Base-by-base conservation (phyloP, 2,888 invertebrate genomes). In the Acleris emargana region DNA sequence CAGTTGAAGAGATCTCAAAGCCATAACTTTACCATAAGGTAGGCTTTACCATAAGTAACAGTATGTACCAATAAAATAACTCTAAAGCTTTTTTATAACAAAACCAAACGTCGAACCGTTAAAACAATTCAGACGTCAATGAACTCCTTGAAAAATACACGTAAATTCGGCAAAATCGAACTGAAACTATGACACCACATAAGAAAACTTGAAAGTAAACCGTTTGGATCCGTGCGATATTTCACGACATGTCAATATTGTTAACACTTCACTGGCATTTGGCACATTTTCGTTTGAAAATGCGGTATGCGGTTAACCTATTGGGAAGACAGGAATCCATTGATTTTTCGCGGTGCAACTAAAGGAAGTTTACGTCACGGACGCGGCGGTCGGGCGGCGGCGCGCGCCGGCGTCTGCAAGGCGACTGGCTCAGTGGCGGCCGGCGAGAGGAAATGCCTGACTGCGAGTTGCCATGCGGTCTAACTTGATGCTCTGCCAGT, bases 241-340 rank as follows among this genome's bases (percentile, higher is more conserved):
- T 67, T 66, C 66, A 64, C 58, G 67, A 71, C 70, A 70, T 75
- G 76, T 74, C 77, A 76, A 77, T 77, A 71, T 76, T 69, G 77
- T 85, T 77, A 82, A 73, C 88, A 89, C 88, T 87, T 82, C 90
- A 91, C 91, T 86, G 66, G 84, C 91, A 91, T 91, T 86, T 78
- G 81, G 72, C 84, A 87, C 89, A 89, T 91, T 91, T 91, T 91
- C 87, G 72, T 79, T 67, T 79, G 87, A 89, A 91, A 91, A 91
- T 92, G 91, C 91, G 90, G 89, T 89, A 91, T 91, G 91, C 91
- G 87, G 87, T 82, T 82, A 88, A 90, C 89, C 89, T 89, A 72
- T 62, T 82, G 73, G 79, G 78, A 78, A 82, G 77, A 76, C 78
- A 79, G 84, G 82, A 81, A 86, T 86, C 86, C 89, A 91, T 92